These are phyloP conservation scores for Montipora efflorescens DNA, from an alignment of 64 coral and sea anemone genomes.

Conservation along the genomic window DNA sequence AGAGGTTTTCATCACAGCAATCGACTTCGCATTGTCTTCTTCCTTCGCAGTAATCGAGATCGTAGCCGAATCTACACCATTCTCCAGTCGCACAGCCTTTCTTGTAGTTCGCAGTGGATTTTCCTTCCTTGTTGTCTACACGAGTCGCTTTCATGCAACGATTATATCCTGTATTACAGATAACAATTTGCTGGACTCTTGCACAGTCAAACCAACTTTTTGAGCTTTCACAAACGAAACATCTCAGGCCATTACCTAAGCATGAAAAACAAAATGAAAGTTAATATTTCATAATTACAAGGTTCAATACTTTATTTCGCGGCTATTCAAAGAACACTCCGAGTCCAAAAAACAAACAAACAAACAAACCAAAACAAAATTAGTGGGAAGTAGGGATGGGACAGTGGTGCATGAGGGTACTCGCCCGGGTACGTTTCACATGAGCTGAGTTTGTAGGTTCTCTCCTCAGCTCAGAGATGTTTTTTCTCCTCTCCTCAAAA, in stretches of 20 bases:
- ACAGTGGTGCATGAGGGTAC: too few species aligned
- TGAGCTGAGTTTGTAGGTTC: too few species aligned
- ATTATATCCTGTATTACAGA: not conserved
- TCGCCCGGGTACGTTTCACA: too few species aligned
- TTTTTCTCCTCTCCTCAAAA: too few species aligned
- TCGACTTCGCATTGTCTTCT: constrained; percentile 10
- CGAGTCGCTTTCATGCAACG: not conserved
- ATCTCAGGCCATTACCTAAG: constrained; percentile 3
- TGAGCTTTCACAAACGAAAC: not conserved
- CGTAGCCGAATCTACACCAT: not conserved
- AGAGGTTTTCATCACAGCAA: constrained; percentile 38
- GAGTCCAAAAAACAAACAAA: too few species aligned
- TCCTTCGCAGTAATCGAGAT: not conserved
- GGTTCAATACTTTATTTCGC: too few species aligned
- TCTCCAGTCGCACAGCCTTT: not conserved
- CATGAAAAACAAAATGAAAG: not conserved
- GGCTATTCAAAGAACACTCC: too few species aligned
- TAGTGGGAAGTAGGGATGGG: too few species aligned
- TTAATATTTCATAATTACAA: not conserved
- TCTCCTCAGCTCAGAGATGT: too few species aligned
- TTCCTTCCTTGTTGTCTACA: not conserved
- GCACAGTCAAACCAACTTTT: constrained; percentile 32
- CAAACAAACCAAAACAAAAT: too few species aligned
- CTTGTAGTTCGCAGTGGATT: not conserved
- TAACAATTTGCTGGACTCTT: not conserved